Evolutionary conservation across 2,113 vertebrate genomes (phyloP), one percentile per base, ranked within the genome.

Genomic region (Lasiurus cinereus): DNA sequence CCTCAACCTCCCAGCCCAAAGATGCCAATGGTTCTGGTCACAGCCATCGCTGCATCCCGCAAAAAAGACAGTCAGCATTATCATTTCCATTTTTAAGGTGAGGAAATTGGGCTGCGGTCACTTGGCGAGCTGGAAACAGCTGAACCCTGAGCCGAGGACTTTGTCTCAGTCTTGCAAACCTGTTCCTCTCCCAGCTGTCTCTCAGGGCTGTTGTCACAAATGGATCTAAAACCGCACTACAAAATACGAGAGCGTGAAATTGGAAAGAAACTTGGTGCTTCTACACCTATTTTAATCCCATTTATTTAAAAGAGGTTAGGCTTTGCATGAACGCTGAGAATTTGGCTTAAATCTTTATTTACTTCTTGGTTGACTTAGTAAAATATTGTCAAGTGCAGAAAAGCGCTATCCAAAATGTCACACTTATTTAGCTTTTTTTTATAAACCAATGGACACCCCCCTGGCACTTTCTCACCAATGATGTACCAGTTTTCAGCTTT

Each of bases 261-360:
- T 83, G 74, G 82, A 96, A 92, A 94, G 92, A 94, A 96, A 94
- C 88, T 59, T 83, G 90, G 54, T 36, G 79, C 76, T 94, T 95
- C 86, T 69, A n/a, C 24, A 90, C 59, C 43, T 86, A 73, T 79
- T 96, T 92, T 90, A 90, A 82, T 90, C 85, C 77, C 36, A 88
- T 77, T 92, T 82, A 74, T 83, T 96, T 91, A 90, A 93, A 90
- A 92, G 72, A 88, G 67, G 77, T 88, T 85, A 54, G 77, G 67
- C 77, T 93, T 95, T 85, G 72, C 36, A 1, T 56, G 69, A 78
- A 92, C 85, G 85, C 90, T 70, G 62, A 90, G 67, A 90, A 74
- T 48, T 50, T 88, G 91, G 62, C 77, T 94, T 93, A 92, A 94
- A 59, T 93, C 59, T 94, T 90, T 77, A 94, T 88, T 84, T 93